Percentiles rank a stretch among this genome's conserved stretches.
phyloP scores from a whole-genome alignment of 2,797 vertebrate genomes.

The Pseudochromis fuscus region DNA sequence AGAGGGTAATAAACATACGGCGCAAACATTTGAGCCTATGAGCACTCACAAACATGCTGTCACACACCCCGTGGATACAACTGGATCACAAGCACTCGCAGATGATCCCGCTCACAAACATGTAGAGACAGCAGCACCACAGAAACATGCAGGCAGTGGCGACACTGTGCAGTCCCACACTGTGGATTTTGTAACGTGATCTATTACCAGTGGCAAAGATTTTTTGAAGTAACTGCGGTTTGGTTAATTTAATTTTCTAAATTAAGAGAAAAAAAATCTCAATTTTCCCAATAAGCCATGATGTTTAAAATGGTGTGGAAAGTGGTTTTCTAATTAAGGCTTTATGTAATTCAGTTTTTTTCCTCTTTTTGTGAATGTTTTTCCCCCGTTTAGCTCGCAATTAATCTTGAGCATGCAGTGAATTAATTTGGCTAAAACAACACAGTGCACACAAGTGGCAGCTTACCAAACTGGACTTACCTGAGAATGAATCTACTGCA shows the following conservation, averaged over 20 bases:
- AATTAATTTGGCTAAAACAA: constrained; percentile 36
- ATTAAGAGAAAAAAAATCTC: constrained; percentile 33
- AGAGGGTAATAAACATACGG: constrained; percentile 65
- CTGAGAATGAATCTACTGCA: constrained; percentile 18
- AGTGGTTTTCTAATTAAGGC: constrained; percentile 49
- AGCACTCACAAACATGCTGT: constrained; percentile 39
- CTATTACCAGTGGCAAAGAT: constrained; percentile 22
- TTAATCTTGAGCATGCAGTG: constrained; percentile 49
- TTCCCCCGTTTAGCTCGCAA: constrained; percentile 34
- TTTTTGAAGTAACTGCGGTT: constrained; percentile 41
- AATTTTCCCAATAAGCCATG: constrained; percentile 52
- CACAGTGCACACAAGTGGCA: constrained; percentile 10
- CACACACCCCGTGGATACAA: constrained; percentile 21
- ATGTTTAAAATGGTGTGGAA: constrained; percentile 54
- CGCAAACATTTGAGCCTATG: constrained; percentile 53
- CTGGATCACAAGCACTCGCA: constrained; percentile 8
- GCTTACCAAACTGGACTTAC: constrained; percentile 28
- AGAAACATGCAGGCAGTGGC: constrained; percentile 38
- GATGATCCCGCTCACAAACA: constrained; percentile 4
- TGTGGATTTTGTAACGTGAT: constrained; percentile 35
- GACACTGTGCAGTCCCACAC: constrained; percentile 30
- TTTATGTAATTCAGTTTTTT: constrained; percentile 28
- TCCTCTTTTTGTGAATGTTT: constrained; percentile 34
- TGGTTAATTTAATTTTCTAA: constrained; percentile 60
- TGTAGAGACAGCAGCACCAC: constrained; percentile 11